Evolutionary conservation across 37 sponge, comb jelly and placozoan genomes (phyloP).

Genomic region (Chondrilla cf. caribensis): DNA sequence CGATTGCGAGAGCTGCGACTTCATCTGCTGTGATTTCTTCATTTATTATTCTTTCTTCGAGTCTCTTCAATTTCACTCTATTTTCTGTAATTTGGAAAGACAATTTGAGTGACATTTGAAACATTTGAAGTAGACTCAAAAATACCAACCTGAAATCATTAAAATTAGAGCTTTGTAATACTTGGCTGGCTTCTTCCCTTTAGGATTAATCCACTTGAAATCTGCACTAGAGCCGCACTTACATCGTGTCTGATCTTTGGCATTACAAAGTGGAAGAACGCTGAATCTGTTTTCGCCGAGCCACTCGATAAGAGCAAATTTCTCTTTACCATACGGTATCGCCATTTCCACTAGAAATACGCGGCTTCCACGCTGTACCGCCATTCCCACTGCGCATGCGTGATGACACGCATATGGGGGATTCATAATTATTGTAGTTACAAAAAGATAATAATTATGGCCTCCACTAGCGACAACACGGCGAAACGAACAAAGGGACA

Average conservation of each 20-base stretch:
- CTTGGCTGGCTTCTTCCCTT: constrained; percentile 23
- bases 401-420: too few species aligned
- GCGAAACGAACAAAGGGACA: too few species aligned
- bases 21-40: background rate
- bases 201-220: background rate
- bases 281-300: constrained; percentile 31
- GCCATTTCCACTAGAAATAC: too few species aligned
- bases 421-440: too few species aligned
- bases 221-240: constrained; percentile 16
- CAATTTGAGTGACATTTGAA: too few species aligned
- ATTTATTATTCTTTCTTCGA: background rate
- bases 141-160: constrained; percentile 24
- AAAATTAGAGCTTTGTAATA: constrained; percentile 37
- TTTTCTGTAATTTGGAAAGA: too few species aligned
- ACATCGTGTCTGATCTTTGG: background rate
- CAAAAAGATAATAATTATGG: too few species aligned
- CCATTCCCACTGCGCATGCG: too few species aligned
- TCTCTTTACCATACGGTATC: background rate
- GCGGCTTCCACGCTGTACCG: too few species aligned
- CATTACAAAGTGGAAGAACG: constrained; percentile 13
- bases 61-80: background rate
- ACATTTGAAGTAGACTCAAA: background rate
- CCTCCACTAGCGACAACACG: too few species aligned
- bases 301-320: constrained; percentile 38
- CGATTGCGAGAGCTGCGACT: background rate